Evolutionary conservation across 2,888 invertebrate species (phyloP), one percentile per base, ranked within the genome.

Genomic region (Oscheius sp.): DNA sequence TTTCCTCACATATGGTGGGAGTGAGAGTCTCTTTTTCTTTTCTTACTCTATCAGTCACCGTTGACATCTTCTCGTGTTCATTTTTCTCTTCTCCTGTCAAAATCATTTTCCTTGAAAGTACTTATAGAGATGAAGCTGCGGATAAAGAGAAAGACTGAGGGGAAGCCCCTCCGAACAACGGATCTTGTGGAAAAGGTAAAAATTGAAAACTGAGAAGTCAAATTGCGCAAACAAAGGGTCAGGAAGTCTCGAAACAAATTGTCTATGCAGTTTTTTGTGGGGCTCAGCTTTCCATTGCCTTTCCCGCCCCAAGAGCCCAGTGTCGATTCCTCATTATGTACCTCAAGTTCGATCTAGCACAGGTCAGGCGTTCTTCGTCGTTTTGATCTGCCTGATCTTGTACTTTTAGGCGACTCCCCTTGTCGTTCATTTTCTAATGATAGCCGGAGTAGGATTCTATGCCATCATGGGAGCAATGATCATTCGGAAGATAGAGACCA

Each of bases 381-480:
- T 36, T 36, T 14, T 36, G 14, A 9, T 36, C 54, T 2, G 54
- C 26, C 36, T 33, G 4, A 54, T 33, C 30, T 12, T n/a, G 8
- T 24, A n/a, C n/a, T 30, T 77, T 50, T 54, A 81, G 81, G 81
- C 81, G 22, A 77, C 79, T 1, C 80, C 81, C 0, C 69, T 80
- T 12, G 72, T 78, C 49, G 81, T 81, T 1, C 81, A 81, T 59
- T 64, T 80, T 63, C 66, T 81, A 32, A 81, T 81, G 81, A 80
- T 81, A 9, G 69, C 73, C 32, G 69, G 74, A 44, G 80, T 81
- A 22, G 80, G 77, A 20, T 54, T 68, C 0, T 81, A 81, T 49
- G 78, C 81, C 3, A 67, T 81, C 32, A 67, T 79, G 36, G 81
- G 81, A 47, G 80, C 79, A 6, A 50, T 81, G 38, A 73, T 79